Evolutionary conservation across 2,888 invertebrate genomes (phyloP).

Genomic region (Epirrhoe tristata): DNA sequence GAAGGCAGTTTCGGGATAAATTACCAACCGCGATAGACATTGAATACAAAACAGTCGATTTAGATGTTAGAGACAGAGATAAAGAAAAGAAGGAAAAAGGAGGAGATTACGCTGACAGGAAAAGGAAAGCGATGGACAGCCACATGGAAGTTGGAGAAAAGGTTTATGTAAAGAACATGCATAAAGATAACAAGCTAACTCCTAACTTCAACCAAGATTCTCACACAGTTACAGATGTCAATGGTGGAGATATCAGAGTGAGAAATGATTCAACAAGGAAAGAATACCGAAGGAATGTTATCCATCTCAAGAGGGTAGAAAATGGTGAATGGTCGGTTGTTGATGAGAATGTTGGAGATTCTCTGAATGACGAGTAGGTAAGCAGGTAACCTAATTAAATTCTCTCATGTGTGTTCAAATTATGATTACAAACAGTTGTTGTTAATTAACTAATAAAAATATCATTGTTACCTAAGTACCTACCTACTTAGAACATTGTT

Average conservation of each 20-base stretch:
- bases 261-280: background rate
- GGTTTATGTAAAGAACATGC: background rate
- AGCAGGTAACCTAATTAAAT: too few species aligned
- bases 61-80: background rate
- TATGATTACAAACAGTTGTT: too few species aligned
- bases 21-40: background rate
- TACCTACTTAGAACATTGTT: too few species aligned
- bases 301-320: background rate
- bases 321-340: too few species aligned
- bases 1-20: background rate
- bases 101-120: background rate
- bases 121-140: background rate
- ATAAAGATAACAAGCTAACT: background rate
- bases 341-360: too few species aligned
- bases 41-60: background rate
- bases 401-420: too few species aligned
- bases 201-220: background rate
- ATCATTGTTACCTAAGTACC: too few species aligned
- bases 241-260: background rate
- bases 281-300: background rate
- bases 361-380: too few species aligned
- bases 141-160: background rate
- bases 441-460: too few species aligned
- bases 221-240: background rate
- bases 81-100: constrained; percentile 1